A percentile compares a stretch with the other conserved stretches of the same genome.
Evolutionary conservation across 1,140 invertebrate species (phyloP).

Genomic region (Mactra quadrangularis): DNA sequence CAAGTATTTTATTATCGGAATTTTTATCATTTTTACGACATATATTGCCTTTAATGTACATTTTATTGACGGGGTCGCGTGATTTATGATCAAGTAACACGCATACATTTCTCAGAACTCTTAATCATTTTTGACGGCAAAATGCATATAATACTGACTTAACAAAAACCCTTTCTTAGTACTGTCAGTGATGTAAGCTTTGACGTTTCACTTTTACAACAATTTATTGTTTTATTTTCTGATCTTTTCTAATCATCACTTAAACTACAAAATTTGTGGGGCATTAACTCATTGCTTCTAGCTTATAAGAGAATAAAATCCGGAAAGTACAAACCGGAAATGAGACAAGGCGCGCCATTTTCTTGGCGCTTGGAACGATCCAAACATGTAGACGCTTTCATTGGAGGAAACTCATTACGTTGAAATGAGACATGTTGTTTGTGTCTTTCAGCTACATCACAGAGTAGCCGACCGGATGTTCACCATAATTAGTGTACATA

Average conservation of each 20-base stretch:
- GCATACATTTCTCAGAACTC: neutral
- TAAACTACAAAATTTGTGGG: too few species aligned
- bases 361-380: too few species aligned
- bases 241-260: too few species aligned
- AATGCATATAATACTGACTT: too few species aligned
- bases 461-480: conserved; percentile 18
- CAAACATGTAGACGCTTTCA: conserved; percentile 36
- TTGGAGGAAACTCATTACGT: conserved; percentile 42
- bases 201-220: too few species aligned
- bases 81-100: conserved; percentile 41
- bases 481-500: conserved; percentile 44
- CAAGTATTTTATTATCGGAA: conserved; percentile 46
- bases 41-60: conserved; percentile 57
- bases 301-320: too few species aligned
- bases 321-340: too few species aligned
- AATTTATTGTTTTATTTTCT: too few species aligned
- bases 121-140: neutral
- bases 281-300: too few species aligned
- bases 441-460: conserved; percentile 26
- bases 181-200: too few species aligned
- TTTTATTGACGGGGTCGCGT: conserved; percentile 36
- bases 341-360: too few species aligned
- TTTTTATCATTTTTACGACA: conserved; percentile 56
- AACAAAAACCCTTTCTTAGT: too few species aligned
- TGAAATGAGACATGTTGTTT: conserved; percentile 14